A percentile compares a stretch with the other conserved stretches of the same genome.
phyloP scores from a whole-genome alignment of 2,113 vertebrate genomes.

The Ptychochromis oligacanthus region DNA sequence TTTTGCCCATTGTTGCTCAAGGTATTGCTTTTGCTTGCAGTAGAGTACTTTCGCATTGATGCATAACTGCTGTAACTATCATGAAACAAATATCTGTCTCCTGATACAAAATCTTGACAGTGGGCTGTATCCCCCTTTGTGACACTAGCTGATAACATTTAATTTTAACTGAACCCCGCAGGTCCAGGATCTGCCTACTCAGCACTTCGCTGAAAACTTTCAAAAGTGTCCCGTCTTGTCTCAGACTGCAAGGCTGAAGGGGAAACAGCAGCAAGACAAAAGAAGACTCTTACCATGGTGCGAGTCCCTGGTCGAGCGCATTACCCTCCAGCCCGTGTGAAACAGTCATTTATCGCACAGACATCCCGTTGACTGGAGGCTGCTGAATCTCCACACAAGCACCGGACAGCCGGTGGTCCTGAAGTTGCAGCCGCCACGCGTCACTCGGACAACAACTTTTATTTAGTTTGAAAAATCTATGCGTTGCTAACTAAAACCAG shows the following conservation, averaged over 20 bases:
- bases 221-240: background rate
- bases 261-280: background rate
- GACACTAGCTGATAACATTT: background rate
- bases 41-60: too few relatives aligned
- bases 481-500: background rate
- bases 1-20: too few relatives aligned
- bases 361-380: background rate
- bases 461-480: background rate
- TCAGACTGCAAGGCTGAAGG: background rate
- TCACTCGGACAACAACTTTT: background rate
- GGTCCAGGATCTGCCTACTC: conserved; percentile 25
- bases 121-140: background rate
- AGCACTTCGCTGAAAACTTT: conserved; percentile 6
- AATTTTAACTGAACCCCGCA: background rate
- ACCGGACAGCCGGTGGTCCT: conserved; percentile 59
- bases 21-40: too few relatives aligned
- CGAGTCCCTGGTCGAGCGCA: conserved; percentile 3
- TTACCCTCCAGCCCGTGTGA: conserved; percentile 1
- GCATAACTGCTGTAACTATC: background rate
- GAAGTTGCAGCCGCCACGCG: conserved; percentile 43
- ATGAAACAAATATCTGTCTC: background rate
- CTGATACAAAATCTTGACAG: background rate
- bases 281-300: conserved; percentile 56
- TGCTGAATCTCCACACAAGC: background rate
- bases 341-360: background rate